Evolutionary conservation across 2,797 vertebrate species (phyloP).

Genomic region (Choloepus didactylus): DNA sequence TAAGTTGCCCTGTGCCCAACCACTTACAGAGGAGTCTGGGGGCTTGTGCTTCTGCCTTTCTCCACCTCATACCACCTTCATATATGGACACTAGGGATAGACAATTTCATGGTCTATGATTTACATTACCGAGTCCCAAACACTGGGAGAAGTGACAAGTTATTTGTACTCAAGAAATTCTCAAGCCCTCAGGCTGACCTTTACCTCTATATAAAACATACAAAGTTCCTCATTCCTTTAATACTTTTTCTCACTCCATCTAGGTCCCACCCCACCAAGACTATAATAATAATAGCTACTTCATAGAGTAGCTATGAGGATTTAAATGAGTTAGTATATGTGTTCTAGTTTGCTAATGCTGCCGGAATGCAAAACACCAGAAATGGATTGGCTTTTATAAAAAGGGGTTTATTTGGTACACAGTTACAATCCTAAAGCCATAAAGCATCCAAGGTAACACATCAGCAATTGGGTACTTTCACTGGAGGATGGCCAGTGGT

Average conservation of each 20-base stretch:
- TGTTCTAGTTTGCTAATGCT: no score
- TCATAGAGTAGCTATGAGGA: neutral
- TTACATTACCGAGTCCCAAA: neutral
- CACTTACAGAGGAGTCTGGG: neutral
- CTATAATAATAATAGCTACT: neutral
- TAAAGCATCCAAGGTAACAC: no score
- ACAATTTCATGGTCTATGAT: neutral
- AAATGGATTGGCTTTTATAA: no score
- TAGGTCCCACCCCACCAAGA: neutral
- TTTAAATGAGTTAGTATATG: slow-evolving; percentile 15
- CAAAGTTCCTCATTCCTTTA: neutral
- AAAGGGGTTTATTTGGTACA: no score
- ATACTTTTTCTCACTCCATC: neutral
- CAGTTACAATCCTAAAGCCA: no score
- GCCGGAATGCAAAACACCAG: no score
- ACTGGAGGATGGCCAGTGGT: no score
- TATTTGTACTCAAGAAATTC: neutral
- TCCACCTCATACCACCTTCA: neutral
- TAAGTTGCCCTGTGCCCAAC: neutral
- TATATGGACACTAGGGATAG: neutral
- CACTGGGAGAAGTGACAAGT: neutral
- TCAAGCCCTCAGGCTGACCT: slow-evolving; percentile 15
- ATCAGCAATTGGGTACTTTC: no score
- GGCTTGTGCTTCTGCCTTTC: neutral
- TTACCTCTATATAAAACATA: neutral